These are phyloP conservation scores for Drosophila neotestacea DNA, from an alignment of 2,888 invertebrate genomes.

Conservation along the genomic window DNA sequence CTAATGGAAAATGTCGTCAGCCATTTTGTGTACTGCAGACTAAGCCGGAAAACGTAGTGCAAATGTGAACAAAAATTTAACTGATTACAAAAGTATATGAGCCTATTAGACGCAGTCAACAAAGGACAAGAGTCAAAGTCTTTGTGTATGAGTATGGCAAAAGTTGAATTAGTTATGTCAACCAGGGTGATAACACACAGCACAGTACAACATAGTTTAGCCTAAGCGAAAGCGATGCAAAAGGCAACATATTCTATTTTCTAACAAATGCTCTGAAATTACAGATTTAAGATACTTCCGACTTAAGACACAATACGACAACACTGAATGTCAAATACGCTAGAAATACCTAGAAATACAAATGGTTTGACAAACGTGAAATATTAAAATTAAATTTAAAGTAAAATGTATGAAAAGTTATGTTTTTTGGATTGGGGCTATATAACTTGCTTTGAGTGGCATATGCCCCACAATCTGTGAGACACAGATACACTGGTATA, in stretches of 20 bases:
- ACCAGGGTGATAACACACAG: slow-evolving; percentile 52
- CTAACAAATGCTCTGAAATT: slow-evolving; percentile 57
- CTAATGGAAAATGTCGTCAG: slow-evolving; percentile 62
- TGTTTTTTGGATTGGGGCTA: too few species aligned
- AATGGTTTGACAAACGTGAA: too few species aligned
- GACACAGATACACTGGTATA: not conserved
- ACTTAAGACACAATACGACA: not conserved
- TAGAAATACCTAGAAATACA: not conserved
- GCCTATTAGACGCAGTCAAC: slow-evolving; percentile 71
- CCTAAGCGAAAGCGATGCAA: slow-evolving; percentile 46
- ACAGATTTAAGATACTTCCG: slow-evolving; percentile 53
- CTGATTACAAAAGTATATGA: slow-evolving; percentile 69
- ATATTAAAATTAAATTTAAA: too few species aligned
- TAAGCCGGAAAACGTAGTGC: slow-evolving; percentile 64
- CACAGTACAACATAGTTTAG: slow-evolving; percentile 16
- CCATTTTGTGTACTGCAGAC: slow-evolving; percentile 45
- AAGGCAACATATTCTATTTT: slow-evolving; percentile 75
- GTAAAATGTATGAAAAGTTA: too few species aligned
- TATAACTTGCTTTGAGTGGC: not conserved
- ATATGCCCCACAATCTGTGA: not conserved
- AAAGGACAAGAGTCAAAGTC: slow-evolving; percentile 34
- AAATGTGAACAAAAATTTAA: slow-evolving; percentile 73
- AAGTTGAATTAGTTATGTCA: slow-evolving; percentile 57
- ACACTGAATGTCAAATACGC: slow-evolving; percentile 19
- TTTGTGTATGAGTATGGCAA: slow-evolving; percentile 30